phyloP scores from a whole-genome alignment of 2,113 vertebrate genomes.

The Hemiscyllium ocellatum region DNA sequence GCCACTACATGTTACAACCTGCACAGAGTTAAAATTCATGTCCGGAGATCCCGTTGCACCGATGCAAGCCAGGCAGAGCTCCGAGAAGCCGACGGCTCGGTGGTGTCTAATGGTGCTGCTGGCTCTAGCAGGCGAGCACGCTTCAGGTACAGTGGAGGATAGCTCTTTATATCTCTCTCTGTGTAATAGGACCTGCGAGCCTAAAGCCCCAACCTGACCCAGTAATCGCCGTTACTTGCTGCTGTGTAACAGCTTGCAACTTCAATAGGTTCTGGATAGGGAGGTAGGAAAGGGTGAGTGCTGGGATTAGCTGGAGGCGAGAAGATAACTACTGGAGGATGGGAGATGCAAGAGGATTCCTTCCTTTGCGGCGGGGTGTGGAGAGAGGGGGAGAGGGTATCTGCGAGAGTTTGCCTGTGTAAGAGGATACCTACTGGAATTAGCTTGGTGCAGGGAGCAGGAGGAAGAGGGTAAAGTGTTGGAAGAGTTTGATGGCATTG shows the following conservation, averaged over 20 bases:
- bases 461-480: not conserved
- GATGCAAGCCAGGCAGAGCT: conserved; percentile 50
- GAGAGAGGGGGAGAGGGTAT: not conserved
- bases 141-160: conserved; percentile 67
- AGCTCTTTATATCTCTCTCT: not conserved
- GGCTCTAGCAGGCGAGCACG: conserved; percentile 58
- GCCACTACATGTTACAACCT: conserved; percentile 62
- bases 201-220: not conserved
- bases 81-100: conserved; percentile 50
- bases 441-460: not conserved
- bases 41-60: conserved; percentile 57
- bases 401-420: not conserved
- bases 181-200: not conserved
- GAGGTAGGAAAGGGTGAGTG: not conserved
- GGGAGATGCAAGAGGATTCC: not conserved
- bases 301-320: conserved; percentile 8
- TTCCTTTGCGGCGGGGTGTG: not conserved
- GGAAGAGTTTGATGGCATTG: too few relatives aligned
- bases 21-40: conserved; percentile 69
- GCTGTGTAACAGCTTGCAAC: not conserved
- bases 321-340: not conserved
- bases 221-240: not conserved
- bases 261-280: not conserved
- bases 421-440: not conserved
- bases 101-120: conserved; percentile 46